Evolutionary conservation across 2,113 vertebrate genomes (phyloP).

Genomic region (Anseranas semipalmata): DNA sequence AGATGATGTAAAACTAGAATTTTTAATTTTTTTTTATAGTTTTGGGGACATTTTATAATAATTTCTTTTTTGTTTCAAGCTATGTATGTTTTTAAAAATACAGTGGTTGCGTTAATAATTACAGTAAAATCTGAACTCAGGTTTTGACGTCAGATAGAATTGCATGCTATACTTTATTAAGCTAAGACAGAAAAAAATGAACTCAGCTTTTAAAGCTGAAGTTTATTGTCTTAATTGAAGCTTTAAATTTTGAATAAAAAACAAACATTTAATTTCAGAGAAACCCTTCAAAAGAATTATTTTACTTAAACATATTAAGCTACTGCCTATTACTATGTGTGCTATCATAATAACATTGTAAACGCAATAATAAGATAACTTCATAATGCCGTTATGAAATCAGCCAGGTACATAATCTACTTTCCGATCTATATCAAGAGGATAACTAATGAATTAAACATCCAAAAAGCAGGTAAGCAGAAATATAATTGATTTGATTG

Average conservation of each 20-base stretch:
- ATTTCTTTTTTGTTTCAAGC: neutral
- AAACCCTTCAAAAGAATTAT: neutral
- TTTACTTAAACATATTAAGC: neutral
- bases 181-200: neutral
- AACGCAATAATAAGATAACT: neutral
- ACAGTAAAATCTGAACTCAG: neutral
- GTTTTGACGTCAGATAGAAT: neutral
- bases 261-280: neutral
- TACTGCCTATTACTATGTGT: neutral
- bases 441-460: neutral
- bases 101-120: neutral
- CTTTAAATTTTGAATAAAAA: neutral
- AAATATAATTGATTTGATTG: neutral
- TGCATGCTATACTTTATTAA: neutral
- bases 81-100: neutral
- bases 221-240: neutral
- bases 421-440: neutral
- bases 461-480: neutral
- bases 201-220: neutral
- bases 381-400: neutral
- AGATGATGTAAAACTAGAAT: neutral
- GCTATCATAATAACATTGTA: neutral
- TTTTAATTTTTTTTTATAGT: neutral
- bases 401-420: neutral
- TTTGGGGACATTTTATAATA: neutral